Evolutionary conservation across 2,888 invertebrate species (phyloP).

Genomic region (Rhodophaea formosa): DNA sequence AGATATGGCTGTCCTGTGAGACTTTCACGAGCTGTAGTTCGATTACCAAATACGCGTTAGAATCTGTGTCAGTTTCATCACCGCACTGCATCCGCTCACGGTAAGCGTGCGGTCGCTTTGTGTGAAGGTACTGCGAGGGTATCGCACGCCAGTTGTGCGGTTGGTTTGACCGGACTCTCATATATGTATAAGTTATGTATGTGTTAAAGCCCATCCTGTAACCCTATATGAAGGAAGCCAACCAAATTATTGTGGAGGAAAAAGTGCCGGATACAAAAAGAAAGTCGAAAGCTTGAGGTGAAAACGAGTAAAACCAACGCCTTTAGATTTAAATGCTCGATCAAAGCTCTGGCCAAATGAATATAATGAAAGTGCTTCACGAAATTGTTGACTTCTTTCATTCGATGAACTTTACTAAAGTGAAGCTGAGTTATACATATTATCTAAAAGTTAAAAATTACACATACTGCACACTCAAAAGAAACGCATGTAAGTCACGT

Average conservation of each 20-base stretch:
- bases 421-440: no score
- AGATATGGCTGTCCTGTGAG: constrained; percentile 74
- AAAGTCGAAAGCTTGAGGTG: constrained; percentile 13
- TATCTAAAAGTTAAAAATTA: no score
- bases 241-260: constrained; percentile 3
- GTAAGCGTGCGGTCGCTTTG: constrained; percentile 57
- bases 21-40: constrained; percentile 78
- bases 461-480: no score
- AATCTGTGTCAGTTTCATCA: constrained; percentile 81
- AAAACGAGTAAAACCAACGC: constrained; percentile 5
- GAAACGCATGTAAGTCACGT: no score
- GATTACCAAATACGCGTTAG: constrained; percentile 80
- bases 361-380: neutral
- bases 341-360: neutral
- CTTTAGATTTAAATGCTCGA: neutral
- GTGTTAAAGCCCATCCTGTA: constrained; percentile 35
- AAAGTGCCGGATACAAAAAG: constrained; percentile 10
- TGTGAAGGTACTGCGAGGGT: constrained; percentile 40
- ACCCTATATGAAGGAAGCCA: constrained; percentile 27
- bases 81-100: constrained; percentile 70
- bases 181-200: constrained; percentile 29
- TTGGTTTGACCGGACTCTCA: constrained; percentile 32
- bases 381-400: no score
- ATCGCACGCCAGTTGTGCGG: constrained; percentile 36
- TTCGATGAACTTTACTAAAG: no score